Conservation (phyloP, 2,113 vertebrate species). For the Tapirus terrestris region DNA sequence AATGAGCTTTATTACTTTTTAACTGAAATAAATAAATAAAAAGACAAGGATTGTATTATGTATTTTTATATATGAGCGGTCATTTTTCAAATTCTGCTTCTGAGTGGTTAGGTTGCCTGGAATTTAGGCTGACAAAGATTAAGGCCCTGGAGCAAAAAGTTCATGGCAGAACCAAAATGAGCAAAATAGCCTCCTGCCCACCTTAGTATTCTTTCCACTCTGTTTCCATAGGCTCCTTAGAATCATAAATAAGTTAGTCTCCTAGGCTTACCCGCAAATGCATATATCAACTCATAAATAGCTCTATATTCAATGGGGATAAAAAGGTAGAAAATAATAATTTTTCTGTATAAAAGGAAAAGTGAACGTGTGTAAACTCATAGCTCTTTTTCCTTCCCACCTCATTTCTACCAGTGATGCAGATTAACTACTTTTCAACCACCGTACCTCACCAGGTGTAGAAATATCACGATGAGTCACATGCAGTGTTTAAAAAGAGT, state of each 20-base stretch:
- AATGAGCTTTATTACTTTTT: neutral
- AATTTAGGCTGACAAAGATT: neutral
- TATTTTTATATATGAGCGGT: neutral
- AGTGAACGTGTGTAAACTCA: neutral
- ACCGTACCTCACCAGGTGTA: neutral
- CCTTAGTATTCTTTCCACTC: neutral
- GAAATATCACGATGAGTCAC: neutral
- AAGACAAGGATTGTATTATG: neutral
- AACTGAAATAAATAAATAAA: neutral
- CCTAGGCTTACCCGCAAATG: neutral
- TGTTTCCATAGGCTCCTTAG: neutral
- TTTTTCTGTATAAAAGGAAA: neutral
- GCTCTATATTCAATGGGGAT: neutral
- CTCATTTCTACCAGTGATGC: neutral
- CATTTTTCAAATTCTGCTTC: neutral
- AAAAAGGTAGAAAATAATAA: neutral
- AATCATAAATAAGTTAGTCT: neutral
- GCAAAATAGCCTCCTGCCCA: neutral
- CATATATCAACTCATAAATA: neutral
- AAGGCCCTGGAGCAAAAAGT: neutral
- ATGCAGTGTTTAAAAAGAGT: too few relatives aligned
- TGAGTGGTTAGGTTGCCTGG: neutral
- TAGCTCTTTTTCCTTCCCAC: neutral
- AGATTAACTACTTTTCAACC: neutral
- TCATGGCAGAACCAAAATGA: neutral